These are phyloP conservation scores for Endomychus coccineus DNA, from an alignment of 2,888 invertebrate genomes.

Conservation along the genomic window DNA sequence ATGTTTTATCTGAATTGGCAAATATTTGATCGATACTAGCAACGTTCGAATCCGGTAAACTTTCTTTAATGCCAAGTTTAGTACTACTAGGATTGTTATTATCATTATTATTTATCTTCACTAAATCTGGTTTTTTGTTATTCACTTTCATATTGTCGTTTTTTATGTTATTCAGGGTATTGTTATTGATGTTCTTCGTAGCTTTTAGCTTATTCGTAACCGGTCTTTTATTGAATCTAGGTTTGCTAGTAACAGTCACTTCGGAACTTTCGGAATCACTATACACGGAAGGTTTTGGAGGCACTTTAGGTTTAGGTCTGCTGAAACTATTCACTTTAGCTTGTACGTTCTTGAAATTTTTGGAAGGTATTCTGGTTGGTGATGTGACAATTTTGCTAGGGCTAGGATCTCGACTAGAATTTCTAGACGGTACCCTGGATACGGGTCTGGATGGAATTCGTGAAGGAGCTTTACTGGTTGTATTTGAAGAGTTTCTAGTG, in stretches of 20 bases:
- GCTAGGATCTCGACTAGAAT: slow-evolving; percentile 34
- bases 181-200: slow-evolving; percentile 4
- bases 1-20: too few species aligned
- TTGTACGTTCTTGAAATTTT: slow-evolving; percentile 37
- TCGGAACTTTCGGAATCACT: slow-evolving; percentile 30
- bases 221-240: slow-evolving; percentile 13
- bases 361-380: slow-evolving; percentile 33
- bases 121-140: background rate
- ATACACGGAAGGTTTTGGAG: slow-evolving; percentile 37
- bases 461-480: slow-evolving; percentile 3
- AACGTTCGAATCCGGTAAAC: too few species aligned
- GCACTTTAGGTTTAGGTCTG: slow-evolving; percentile 40
- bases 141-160: background rate
- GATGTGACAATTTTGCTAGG: slow-evolving; percentile 32
- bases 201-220: slow-evolving; percentile 3
- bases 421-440: slow-evolving; percentile 23
- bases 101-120: too few species aligned
- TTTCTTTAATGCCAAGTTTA: too few species aligned
- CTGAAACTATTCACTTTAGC: slow-evolving; percentile 41
- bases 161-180: slow-evolving; percentile 2
- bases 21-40: too few species aligned
- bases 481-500: slow-evolving; percentile 17
- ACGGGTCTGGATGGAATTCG: slow-evolving; percentile 13
- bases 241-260: slow-evolving; percentile 17
- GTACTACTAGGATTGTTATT: too few species aligned